Conservation (phyloP, 2,888 invertebrate species). For the Eristalis arbustorum region DNA sequence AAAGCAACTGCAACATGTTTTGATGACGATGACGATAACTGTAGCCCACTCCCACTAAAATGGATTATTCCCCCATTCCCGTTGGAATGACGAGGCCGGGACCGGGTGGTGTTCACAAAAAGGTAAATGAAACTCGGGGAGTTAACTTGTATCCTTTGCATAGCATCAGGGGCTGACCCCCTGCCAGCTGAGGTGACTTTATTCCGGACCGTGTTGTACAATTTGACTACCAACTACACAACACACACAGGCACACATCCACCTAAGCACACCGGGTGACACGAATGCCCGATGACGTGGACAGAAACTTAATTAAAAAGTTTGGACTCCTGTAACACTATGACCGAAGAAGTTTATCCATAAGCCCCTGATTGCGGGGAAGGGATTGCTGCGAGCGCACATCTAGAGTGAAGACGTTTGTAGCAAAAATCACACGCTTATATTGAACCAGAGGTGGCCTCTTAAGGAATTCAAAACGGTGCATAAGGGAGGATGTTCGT, state of each 20-base stretch:
- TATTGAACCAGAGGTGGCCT: background rate
- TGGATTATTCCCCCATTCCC: background rate
- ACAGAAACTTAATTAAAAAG: slow-evolving; percentile 76
- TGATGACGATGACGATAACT: slow-evolving; percentile 30
- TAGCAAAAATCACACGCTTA: background rate
- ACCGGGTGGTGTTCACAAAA: slow-evolving; percentile 11
- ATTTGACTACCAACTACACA: slow-evolving; percentile 31
- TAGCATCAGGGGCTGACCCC: slow-evolving; percentile 32
- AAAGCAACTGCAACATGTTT: slow-evolving; percentile 19
- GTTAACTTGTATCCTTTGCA: slow-evolving; percentile 44
- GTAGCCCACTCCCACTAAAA: background rate
- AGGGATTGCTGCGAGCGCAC: background rate
- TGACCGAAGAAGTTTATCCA: slow-evolving; percentile 44
- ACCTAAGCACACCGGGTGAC: slow-evolving; percentile 22
- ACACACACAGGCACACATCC: background rate
- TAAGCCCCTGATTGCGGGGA: slow-evolving; percentile 5
- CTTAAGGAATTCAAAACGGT: background rate
- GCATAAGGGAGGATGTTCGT: background rate
- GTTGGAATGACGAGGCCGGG: background rate
- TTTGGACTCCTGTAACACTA: slow-evolving; percentile 72
- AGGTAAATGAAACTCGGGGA: slow-evolving; percentile 44
- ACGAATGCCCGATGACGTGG: slow-evolving; percentile 70
- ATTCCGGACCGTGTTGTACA: slow-evolving; percentile 15
- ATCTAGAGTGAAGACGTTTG: background rate
- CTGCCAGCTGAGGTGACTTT: slow-evolving; percentile 1